Evolutionary conservation across 2,888 invertebrate species (phyloP).

Genomic region (Elysia crispata): DNA sequence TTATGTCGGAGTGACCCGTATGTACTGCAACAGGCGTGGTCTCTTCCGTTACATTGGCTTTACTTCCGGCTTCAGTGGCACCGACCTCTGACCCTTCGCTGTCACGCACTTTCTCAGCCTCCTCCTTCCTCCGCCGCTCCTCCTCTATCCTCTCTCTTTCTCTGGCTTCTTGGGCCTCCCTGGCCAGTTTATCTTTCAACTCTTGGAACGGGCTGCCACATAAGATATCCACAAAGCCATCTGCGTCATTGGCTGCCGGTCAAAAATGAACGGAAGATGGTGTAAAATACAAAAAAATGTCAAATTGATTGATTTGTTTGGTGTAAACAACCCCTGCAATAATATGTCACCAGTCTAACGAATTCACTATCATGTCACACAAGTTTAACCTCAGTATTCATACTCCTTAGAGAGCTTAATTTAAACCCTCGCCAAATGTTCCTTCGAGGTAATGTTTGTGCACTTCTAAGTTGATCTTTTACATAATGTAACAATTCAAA

Average conservation of each 20-base stretch:
- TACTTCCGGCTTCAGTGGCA: background rate
- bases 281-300: too few relatives aligned
- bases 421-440: too few relatives aligned
- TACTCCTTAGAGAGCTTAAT: too few relatives aligned
- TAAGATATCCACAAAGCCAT: slow-evolving; percentile 62
- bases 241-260: slow-evolving; percentile 60
- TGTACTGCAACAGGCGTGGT: background rate
- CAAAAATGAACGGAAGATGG: background rate
- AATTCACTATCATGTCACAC: too few relatives aligned
- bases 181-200: slow-evolving; percentile 51
- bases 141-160: slow-evolving; percentile 30
- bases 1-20: slow-evolving; percentile 43
- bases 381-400: too few relatives aligned
- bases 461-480: too few relatives aligned
- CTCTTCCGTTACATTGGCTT: background rate
- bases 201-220: slow-evolving; percentile 63
- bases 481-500: too few relatives aligned
- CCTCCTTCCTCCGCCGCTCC: background rate
- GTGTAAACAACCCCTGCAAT: too few relatives aligned
- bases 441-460: too few relatives aligned
- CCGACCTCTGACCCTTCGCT: slow-evolving; percentile 12
- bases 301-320: too few relatives aligned
- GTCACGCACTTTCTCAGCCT: slow-evolving; percentile 47
- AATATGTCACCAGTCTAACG: too few relatives aligned
- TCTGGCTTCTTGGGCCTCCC: slow-evolving; percentile 42